phyloP scores from a whole-genome alignment of 2,113 vertebrate species.

The Recurvirostra avosetta region DNA sequence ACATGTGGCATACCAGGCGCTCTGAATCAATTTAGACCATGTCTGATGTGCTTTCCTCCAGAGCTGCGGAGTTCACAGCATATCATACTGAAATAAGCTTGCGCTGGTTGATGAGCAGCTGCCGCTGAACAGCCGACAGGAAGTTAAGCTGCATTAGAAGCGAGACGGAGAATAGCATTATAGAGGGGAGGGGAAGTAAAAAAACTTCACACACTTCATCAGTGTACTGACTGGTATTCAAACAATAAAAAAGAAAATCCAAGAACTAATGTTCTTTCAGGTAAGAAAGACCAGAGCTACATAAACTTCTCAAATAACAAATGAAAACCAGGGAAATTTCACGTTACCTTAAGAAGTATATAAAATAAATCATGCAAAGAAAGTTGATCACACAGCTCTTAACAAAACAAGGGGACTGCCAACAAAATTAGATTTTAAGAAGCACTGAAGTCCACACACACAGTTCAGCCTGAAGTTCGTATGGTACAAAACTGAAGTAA shows the following conservation, averaged over 20 bases:
- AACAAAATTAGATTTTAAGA: not conserved
- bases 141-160: slow-evolving; percentile 3
- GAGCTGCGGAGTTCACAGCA: rapidly evolving
- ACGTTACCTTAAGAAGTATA: not conserved
- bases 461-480: not conserved
- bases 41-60: not conserved
- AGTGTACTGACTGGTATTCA: not conserved
- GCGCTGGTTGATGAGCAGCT: not conserved
- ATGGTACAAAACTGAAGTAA: not conserved
- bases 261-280: not conserved
- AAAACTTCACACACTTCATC: not conserved
- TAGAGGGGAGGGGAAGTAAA: not conserved
- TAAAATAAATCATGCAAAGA: not conserved
- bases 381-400: not conserved
- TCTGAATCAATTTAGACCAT: not conserved
- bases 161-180: not conserved
- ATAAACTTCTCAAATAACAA: not conserved
- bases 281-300: not conserved
- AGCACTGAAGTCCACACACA: not conserved
- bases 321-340: not conserved
- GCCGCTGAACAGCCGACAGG: slow-evolving; percentile 1
- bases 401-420: not conserved
- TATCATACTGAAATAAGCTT: not conserved
- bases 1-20: not conserved
- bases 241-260: not conserved